phyloP scores from a whole-genome alignment of 2,888 invertebrate genomes.

The Eupeodes latifasciatus region DNA sequence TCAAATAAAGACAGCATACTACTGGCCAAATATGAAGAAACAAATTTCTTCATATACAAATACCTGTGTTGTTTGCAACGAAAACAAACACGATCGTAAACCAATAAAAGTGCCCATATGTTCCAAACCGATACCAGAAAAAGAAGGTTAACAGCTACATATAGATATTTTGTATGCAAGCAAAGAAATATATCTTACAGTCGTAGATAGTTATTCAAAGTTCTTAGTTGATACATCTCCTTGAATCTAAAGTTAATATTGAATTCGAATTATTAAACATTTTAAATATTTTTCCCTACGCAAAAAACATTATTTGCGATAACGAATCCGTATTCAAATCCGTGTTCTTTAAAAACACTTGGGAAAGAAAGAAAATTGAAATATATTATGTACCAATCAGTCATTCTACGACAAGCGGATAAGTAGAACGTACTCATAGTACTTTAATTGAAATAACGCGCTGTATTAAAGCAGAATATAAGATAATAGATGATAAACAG shows the following conservation, averaged over 20 bases:
- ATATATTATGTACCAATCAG: conserved; percentile 9
- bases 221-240: conserved; percentile 32
- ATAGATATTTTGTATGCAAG: conserved; percentile 20
- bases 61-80: too few relatives aligned
- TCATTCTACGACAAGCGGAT: conserved; percentile 42
- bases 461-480: conserved; percentile 8
- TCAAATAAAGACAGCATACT: conserved; percentile 26
- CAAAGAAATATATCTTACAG: conserved; percentile 22
- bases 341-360: conserved; percentile 16
- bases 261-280: conserved; percentile 24
- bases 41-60: conserved; percentile 20
- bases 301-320: conserved; percentile 31
- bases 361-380: conserved; percentile 25
- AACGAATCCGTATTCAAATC: conserved; percentile 29
- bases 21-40: conserved; percentile 45
- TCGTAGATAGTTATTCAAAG: conserved; percentile 43
- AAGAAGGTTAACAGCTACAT: conserved; percentile 23
- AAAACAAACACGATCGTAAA: background rate
- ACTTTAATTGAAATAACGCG: conserved; percentile 27
- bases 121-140: conserved; percentile 24
- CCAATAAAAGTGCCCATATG: conserved; percentile 17
- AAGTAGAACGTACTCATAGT: conserved; percentile 40
- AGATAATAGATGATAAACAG: background rate
- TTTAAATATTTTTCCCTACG: conserved; percentile 23
- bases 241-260: conserved; percentile 21